Conservation (phyloP, 1,140 invertebrate species). For the Cydia strobilella region DNA sequence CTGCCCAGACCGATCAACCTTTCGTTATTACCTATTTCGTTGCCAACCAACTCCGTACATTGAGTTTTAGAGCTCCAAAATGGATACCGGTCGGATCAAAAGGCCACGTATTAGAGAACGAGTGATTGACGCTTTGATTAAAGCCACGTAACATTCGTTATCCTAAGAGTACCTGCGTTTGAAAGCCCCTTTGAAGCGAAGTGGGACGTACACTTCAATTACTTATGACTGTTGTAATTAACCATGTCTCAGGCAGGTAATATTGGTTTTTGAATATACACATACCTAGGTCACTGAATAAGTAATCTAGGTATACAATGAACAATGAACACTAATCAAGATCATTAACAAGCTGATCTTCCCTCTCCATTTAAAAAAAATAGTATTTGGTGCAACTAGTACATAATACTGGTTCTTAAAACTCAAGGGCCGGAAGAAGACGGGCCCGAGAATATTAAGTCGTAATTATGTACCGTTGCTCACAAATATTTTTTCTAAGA, state of each 20-base stretch:
- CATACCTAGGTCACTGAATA: no score
- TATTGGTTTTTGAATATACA: constrained; percentile 33
- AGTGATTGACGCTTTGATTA: constrained; percentile 17
- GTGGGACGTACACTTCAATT: constrained; percentile 6
- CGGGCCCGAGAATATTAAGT: no score
- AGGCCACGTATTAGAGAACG: constrained; percentile 11
- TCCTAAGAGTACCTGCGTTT: not conserved
- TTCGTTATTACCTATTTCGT: not conserved
- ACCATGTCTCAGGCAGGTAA: not conserved
- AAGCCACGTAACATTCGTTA: constrained; percentile 1
- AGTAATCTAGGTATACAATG: no score
- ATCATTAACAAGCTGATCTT: no score
- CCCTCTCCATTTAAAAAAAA: no score
- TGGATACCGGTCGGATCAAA: constrained; percentile 2
- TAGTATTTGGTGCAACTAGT: no score
- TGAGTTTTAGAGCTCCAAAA: not conserved
- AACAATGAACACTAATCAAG: no score
- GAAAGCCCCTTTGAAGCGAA: not conserved
- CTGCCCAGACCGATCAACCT: not conserved
- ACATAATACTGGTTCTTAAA: no score
- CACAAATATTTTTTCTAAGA: no score
- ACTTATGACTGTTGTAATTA: not conserved
- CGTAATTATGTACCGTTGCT: no score
- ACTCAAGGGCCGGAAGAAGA: no score
- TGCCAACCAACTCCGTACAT: not conserved